Conservation (phyloP, 2,797 vertebrate genomes). For the Lophius americanus region DNA sequence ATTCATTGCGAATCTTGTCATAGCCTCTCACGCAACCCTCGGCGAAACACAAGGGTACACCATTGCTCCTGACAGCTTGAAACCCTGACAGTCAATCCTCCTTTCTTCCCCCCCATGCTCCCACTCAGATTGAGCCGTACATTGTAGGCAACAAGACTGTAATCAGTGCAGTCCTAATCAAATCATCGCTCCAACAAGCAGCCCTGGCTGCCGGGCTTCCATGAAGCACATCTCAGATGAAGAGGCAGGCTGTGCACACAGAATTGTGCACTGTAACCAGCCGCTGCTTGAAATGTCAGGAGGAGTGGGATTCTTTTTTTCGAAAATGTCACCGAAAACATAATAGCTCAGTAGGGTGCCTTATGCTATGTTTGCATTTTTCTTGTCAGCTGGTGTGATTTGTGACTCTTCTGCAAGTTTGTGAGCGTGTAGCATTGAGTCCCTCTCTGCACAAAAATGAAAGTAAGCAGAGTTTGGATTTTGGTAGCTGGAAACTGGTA, state of each 20-base stretch:
- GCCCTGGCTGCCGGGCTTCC: conserved; percentile 54
- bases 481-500: conserved; percentile 29
- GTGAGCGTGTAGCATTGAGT: conserved; percentile 33
- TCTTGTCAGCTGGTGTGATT: conserved; percentile 62
- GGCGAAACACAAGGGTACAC: conserved; percentile 35
- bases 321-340: conserved; percentile 66
- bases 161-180: conserved; percentile 74
- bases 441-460: conserved; percentile 39
- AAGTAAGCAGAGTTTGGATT: conserved; percentile 30
- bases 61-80: conserved; percentile 56
- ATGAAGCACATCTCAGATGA: conserved; percentile 58
- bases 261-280: conserved; percentile 42
- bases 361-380: conserved; percentile 64
- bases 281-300: conserved; percentile 62
- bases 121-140: conserved; percentile 51
- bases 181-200: conserved; percentile 70
- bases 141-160: conserved; percentile 73
- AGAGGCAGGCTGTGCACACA: conserved; percentile 49
- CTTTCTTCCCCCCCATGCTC: conserved; percentile 24
- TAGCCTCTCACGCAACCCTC: conserved; percentile 30
- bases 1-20: conserved; percentile 56
- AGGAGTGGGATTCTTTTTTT: conserved; percentile 60
- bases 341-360: conserved; percentile 56
- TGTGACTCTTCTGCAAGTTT: conserved; percentile 42
- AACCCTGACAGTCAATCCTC: conserved; percentile 58